phyloP scores from a whole-genome alignment of 2,113 vertebrate species.

The Cyrtonyx montezumae region DNA sequence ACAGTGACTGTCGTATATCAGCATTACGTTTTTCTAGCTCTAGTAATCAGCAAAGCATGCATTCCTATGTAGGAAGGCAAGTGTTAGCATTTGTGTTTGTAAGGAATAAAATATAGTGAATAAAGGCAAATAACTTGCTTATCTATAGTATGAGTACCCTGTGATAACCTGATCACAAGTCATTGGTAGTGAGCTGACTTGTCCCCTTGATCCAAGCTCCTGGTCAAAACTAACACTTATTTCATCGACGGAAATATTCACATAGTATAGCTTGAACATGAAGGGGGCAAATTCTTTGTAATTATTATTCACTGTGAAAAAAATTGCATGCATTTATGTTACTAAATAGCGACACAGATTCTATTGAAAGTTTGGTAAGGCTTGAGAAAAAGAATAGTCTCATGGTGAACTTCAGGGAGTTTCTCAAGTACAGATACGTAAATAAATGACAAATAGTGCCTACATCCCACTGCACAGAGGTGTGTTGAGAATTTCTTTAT shows the following conservation, averaged over 20 bases:
- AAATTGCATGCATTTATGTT: not conserved
- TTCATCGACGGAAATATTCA: not conserved
- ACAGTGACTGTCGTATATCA: not conserved
- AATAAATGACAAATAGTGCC: not conserved
- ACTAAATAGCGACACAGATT: not conserved
- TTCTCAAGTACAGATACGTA: not conserved
- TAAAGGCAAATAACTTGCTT: not conserved
- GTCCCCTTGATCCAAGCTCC: not conserved
- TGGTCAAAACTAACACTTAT: not conserved
- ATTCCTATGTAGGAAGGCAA: not conserved
- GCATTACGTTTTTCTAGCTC: slow-evolving; percentile 9
- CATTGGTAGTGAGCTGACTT: not conserved
- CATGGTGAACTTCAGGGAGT: not conserved
- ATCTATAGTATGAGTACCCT: not conserved
- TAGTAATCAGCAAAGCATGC: not conserved
- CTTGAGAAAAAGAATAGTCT: not conserved
- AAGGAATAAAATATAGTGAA: not conserved
- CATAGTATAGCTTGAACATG: not conserved
- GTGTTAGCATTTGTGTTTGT: not conserved
- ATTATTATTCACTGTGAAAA: not conserved
- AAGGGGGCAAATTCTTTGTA: not conserved
- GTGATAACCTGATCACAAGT: not conserved
- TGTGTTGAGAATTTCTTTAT: not conserved
- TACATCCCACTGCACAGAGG: not conserved
- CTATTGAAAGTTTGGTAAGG: not conserved